Conservation (phyloP, 2,888 invertebrate genomes). For the Hybos culiciformis region DNA sequence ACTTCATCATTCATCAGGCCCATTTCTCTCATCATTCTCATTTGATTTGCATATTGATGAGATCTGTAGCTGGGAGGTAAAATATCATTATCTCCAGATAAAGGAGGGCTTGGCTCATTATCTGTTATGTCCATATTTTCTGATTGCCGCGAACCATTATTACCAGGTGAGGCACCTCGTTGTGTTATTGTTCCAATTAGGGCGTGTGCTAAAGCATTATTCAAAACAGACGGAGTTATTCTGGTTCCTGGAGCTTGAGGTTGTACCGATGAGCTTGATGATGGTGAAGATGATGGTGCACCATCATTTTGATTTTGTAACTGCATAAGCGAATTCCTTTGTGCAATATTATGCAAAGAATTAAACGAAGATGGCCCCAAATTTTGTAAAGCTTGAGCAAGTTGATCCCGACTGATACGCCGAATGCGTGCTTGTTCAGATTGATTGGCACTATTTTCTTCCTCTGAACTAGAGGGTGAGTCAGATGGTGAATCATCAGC, state of each 20-base stretch:
- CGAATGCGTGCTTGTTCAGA: constrained; percentile 29
- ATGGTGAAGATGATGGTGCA: background rate
- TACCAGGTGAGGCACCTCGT: background rate
- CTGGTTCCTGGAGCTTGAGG: constrained; percentile 2
- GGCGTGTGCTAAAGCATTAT: constrained; percentile 61
- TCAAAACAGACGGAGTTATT: constrained; percentile 68
- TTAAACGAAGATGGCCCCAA: constrained; percentile 29
- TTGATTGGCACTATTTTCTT: constrained; percentile 22
- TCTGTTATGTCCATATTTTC: constrained; percentile 22
- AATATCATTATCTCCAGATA: constrained; percentile 18
- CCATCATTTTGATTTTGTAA: background rate
- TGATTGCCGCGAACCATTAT: background rate
- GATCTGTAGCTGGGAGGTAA: constrained; percentile 25
- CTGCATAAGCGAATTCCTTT: constrained; percentile 22
- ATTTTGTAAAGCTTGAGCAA: constrained; percentile 29
- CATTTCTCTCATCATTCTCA: constrained; percentile 79
- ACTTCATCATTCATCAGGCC: constrained; percentile 72
- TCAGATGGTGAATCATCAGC: constrained; percentile 31
- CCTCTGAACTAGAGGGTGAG: constrained; percentile 33
- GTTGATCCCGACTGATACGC: constrained; percentile 31
- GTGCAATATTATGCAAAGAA: constrained; percentile 33
- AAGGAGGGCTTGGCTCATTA: constrained; percentile 12
- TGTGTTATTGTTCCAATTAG: constrained; percentile 30
- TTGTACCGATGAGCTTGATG: constrained; percentile 8
- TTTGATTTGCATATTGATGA: constrained; percentile 40